Conservation (phyloP, 2,888 invertebrate species). For the Limnephilus marmoratus region DNA sequence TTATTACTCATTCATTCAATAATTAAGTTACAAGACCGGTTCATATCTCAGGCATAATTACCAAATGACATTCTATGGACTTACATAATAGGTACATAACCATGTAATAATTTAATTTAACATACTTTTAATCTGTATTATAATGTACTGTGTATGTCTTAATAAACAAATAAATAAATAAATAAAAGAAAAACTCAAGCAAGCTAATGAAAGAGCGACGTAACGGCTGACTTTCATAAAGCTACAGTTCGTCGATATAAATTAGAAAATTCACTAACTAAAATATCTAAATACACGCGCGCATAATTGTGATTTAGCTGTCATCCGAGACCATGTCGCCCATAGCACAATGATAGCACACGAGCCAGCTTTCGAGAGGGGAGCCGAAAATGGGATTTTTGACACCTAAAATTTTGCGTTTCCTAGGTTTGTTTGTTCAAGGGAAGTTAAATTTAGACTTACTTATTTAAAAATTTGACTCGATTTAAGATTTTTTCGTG, state of each 20-base stretch:
- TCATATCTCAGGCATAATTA: too few relatives aligned
- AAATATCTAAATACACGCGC: constrained; percentile 25
- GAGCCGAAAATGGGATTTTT: constrained; percentile 64
- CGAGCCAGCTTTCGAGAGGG: constrained; percentile 39
- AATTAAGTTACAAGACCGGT: too few relatives aligned
- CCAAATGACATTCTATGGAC: too few relatives aligned
- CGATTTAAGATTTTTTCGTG: constrained; percentile 36
- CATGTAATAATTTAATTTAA: too few relatives aligned
- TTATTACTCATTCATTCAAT: too few relatives aligned
- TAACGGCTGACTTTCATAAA: constrained; percentile 22
- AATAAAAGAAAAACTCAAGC: neutral
- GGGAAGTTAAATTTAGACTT: constrained; percentile 62
- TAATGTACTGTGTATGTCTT: too few relatives aligned
- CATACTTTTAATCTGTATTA: too few relatives aligned
- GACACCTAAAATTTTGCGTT: constrained; percentile 66
- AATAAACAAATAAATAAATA: too few relatives aligned
- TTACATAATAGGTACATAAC: too few relatives aligned
- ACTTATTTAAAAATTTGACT: constrained; percentile 53
- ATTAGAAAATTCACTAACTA: constrained; percentile 42
- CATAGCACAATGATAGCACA: neutral
- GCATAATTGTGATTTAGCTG: constrained; percentile 54
- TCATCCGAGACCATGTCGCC: constrained; percentile 41
- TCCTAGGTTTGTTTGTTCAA: constrained; percentile 65
- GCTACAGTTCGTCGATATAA: constrained; percentile 17
- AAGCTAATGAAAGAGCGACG: neutral